Base-by-base conservation (phyloP, 2,888 invertebrate genomes). In the Siphonodentalium dalli region DNA sequence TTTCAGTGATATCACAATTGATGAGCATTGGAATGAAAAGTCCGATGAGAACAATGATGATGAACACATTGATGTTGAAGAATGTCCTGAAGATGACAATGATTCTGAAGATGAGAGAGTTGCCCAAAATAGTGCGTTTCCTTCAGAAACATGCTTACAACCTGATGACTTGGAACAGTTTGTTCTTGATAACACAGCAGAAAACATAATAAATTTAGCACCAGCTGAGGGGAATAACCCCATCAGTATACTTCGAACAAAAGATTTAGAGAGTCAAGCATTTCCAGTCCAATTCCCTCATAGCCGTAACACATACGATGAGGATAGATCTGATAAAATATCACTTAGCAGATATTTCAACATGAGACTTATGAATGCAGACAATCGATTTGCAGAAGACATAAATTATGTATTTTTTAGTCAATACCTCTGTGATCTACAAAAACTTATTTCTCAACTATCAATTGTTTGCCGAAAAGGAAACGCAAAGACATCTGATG, bases 161-260 rank as follows among this genome's bases (percentile, higher is more conserved):
- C 55, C 58, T 13, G 38, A 26, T 20, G 50, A 61, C 28, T 24
- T 58, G 29, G 54, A 33, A 8, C 53, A 54, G 24, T 49, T 54
- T 23, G 27, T 44, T 20, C 11, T 50, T 13, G 54, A 55, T 24
- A 31, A 49, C 20, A 27, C 45, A 49, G 37, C 29, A 26, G 45
- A 61, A 29, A 21, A 48, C 9, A 48, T 52, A 9, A 49, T 48
- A 34, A 42, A 28, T 47, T 18, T 61, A 11, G 54, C 61, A 11
- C 61, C 55, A 8, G 52, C 38, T n/a, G 58, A 58, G 47, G 53
- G 43, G 5, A 42, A 50, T 11, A 48, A 23, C 13, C 58, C 58
- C 20, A n/a, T 51, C 1, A 24, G 29, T n/a, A 34, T 58, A 23
- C 40, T 51, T 21, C 37, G 42, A 29, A 44, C 43, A 35, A 18